These are phyloP conservation scores for Tadarida brasiliensis DNA, from an alignment of 2,797 vertebrate species.

Conservation along the genomic window DNA sequence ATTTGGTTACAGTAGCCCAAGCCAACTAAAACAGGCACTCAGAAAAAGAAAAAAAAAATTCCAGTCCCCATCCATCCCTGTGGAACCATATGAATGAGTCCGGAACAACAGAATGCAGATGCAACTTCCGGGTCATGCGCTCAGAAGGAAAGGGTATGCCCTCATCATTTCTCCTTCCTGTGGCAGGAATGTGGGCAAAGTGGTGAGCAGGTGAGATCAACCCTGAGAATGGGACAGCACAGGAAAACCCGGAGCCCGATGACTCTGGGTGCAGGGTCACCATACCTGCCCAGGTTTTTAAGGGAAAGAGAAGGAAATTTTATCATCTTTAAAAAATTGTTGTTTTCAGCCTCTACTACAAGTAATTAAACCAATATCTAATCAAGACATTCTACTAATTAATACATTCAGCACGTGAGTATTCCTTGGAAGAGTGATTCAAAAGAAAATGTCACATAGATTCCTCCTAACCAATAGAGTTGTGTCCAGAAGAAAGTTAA, in stretches of 20 bases:
- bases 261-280: neutral
- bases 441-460: neutral
- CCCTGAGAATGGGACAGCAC: neutral
- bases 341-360: neutral
- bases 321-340: neutral
- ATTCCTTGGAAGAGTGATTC: neutral
- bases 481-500: constrained; percentile 45
- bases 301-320: neutral
- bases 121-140: neutral
- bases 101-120: neutral
- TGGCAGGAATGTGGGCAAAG: neutral
- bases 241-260: neutral
- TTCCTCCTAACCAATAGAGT: neutral
- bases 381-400: constrained; percentile 9
- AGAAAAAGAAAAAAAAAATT: neutral
- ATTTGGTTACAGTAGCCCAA: neutral
- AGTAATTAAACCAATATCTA: neutral
- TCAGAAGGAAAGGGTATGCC: neutral
- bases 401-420: neutral
- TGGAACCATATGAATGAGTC: neutral
- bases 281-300: neutral
- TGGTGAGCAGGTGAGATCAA: neutral
- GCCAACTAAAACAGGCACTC: neutral
- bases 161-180: neutral
- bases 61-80: neutral